Conservation (phyloP, 2,888 invertebrate species). For the Alviniconcha strummeri region DNA sequence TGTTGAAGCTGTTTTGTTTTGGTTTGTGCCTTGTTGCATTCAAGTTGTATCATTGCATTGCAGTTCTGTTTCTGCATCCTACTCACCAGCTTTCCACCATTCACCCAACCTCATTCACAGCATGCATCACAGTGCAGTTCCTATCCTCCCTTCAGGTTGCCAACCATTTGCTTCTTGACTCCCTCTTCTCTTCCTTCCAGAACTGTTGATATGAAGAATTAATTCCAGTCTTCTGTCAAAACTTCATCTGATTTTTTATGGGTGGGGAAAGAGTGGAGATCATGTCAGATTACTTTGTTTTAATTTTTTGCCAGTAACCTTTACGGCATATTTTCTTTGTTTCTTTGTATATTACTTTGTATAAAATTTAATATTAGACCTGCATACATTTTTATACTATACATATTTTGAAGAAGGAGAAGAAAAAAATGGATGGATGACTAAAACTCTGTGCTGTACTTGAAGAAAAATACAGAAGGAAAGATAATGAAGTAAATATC, state of each 20-base stretch:
- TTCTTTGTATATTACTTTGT: constrained; percentile 3
- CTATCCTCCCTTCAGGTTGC: neutral
- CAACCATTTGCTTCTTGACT: neutral
- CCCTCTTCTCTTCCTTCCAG: too few species aligned
- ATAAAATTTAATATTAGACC: neutral
- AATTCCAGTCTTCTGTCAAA: too few species aligned
- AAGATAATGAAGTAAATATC: too few species aligned
- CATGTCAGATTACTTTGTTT: too few species aligned
- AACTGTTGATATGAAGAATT: too few species aligned
- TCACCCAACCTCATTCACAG: constrained; percentile 12
- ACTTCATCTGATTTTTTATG: too few species aligned
- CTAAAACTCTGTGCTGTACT: too few species aligned
- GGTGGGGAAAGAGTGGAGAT: too few species aligned
- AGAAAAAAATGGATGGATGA: too few species aligned
- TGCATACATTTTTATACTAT: neutral
- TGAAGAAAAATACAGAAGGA: too few species aligned
- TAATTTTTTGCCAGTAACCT: too few species aligned
- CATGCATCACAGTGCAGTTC: constrained; percentile 15
- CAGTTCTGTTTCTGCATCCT: constrained; percentile 14
- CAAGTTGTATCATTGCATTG: neutral
- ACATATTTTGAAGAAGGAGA: neutral
- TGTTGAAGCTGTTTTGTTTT: neutral
- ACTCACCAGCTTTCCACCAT: constrained; percentile 12
- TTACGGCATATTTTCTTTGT: neutral
- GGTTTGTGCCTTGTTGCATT: constrained; percentile 7